Evolutionary conservation across 2,797 vertebrate genomes (phyloP).

Genomic region (Mycteria americana): DNA sequence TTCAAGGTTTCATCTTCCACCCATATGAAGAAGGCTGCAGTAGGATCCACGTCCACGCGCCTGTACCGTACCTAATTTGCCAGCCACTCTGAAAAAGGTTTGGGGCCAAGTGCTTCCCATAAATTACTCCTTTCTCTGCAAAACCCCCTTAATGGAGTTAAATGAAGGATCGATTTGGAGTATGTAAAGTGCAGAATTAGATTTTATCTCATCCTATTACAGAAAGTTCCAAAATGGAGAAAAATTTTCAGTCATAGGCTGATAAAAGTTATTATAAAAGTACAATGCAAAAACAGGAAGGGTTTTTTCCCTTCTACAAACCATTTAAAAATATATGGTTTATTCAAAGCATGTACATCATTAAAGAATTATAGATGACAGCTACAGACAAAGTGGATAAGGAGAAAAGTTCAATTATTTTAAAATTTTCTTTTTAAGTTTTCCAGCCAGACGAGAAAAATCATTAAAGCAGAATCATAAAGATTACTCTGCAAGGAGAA

Average conservation of each 20-base stretch:
- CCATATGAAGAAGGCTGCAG: not conserved
- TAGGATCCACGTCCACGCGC: accelerated
- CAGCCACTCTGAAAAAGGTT: not conserved
- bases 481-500: not conserved
- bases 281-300: not conserved
- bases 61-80: not conserved
- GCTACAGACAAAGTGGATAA: not conserved
- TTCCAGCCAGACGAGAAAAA: not conserved
- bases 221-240: not conserved
- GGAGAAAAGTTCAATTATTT: slow-evolving; percentile 15
- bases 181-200: not conserved
- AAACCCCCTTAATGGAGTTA: not conserved
- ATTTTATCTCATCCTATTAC: not conserved
- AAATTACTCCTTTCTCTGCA: not conserved
- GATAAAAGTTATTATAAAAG: not conserved
- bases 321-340: not conserved
- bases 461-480: not conserved
- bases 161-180: not conserved
- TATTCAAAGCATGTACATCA: not conserved
- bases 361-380: not conserved
- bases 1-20: not conserved
- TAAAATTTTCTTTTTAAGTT: not conserved
- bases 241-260: not conserved
- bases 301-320: not conserved
- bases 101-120: not conserved